Base-by-base conservation (phyloP, 1,140 invertebrate genomes). In the Streblospio benedicti region DNA sequence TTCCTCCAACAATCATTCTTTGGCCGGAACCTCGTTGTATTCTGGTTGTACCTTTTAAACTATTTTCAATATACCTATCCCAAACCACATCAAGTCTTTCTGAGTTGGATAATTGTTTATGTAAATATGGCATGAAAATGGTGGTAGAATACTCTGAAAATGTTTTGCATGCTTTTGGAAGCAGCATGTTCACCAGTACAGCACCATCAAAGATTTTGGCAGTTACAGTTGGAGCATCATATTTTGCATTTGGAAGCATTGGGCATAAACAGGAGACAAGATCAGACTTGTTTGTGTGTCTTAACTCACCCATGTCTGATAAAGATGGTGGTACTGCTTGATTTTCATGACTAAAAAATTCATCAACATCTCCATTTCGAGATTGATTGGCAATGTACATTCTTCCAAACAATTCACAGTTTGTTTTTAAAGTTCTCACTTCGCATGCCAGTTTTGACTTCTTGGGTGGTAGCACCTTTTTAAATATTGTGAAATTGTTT, bases 321-420 rank as follows among this genome's bases (percentile, higher is more conserved):
- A 68, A 23, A 3, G 66, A 62, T 35, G n/a, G n/a, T n/a, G n/a
- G n/a, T n/a, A n/a, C n/a, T n/a, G n/a, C n/a, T n/a, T n/a, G n/a
- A n/a, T n/a, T n/a, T n/a, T n/a, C n/a, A n/a, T n/a, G n/a, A n/a
- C n/a, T n/a, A n/a, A n/a, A n/a, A n/a, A n/a, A n/a, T n/a, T n/a
- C n/a, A n/a, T n/a, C n/a, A n/a, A n/a, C n/a, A n/a, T n/a, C n/a
- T n/a, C n/a, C n/a, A n/a, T 66, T 47, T 43, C 61, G 44, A 38
- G 30, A 51, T 47, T 68, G 65, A 41, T 58, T 62, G 12, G 59
- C 52, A 6, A 63, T 55, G 41, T 52, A 67, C 44, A 66, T 23
- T 53, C 43, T 20, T 1, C 58, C 59, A 59, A 68, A 63, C 4
- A 68, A 25, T 6, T 23, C 33, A n/a, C 59, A 56, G 32, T 63